Conservation (phyloP, 2,888 invertebrate species). For the Noctua janthe region DNA sequence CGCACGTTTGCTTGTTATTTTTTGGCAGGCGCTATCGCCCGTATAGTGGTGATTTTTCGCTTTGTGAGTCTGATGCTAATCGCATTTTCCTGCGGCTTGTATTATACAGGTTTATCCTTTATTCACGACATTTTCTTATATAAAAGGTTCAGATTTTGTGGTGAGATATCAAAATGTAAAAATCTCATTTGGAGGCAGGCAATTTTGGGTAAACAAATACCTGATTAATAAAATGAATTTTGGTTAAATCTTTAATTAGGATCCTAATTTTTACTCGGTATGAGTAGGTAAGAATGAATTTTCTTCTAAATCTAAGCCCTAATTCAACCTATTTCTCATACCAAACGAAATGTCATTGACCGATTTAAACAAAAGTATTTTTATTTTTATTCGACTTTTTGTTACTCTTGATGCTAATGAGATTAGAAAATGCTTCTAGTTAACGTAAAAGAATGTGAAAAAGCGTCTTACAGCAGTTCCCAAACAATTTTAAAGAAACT, state of each 20-base stretch:
- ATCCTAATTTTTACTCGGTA: not conserved
- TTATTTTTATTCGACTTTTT: no score
- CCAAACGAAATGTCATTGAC: not conserved
- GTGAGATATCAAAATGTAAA: not conserved
- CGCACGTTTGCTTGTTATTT: slow-evolving; percentile 48
- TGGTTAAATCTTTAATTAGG: not conserved
- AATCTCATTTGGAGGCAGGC: fast-evolving
- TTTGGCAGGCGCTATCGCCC: slow-evolving; percentile 48
- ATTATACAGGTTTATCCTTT: slow-evolving; percentile 6
- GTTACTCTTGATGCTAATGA: no score
- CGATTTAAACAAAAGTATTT: no score
- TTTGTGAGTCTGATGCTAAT: slow-evolving; percentile 44
- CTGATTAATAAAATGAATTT: not conserved
- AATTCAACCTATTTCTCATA: not conserved
- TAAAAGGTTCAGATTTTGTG: slow-evolving; percentile 2
- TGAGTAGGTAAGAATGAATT: not conserved
- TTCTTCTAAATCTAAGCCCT: no score
- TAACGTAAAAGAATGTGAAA: no score
- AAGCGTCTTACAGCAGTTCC: no score
- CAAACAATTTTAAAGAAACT: not conserved
- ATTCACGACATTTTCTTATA: slow-evolving; percentile 25
- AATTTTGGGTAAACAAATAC: not conserved
- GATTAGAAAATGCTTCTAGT: no score
- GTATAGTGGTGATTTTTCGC: slow-evolving; percentile 37
- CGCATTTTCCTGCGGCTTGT: slow-evolving; percentile 14